Conservation (phyloP, 2,888 invertebrate genomes). For the Ganaspis brasiliensis region DNA sequence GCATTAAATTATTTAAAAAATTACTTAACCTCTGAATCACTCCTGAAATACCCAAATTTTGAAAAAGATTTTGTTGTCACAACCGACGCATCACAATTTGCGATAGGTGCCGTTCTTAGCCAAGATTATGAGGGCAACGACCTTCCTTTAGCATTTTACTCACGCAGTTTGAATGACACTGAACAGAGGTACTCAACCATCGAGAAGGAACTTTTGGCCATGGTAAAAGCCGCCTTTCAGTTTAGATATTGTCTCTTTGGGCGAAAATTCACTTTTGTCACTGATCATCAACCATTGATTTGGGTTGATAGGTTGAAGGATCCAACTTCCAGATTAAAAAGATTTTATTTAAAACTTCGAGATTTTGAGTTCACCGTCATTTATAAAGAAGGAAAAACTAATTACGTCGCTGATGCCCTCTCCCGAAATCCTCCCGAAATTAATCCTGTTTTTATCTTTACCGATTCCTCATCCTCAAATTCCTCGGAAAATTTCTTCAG, state of each 20-base stretch:
- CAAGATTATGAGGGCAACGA: constrained; percentile 66
- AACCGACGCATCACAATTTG: too few species aligned
- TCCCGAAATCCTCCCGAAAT: constrained; percentile 48
- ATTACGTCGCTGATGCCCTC: constrained; percentile 49
- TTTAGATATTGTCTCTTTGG: constrained; percentile 44
- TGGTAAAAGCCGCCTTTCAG: constrained; percentile 31
- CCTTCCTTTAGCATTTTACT: constrained; percentile 73
- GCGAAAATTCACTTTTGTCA: constrained; percentile 56
- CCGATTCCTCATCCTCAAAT: too few species aligned
- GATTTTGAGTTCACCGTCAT: constrained; percentile 71
- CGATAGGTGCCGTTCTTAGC: constrained; percentile 63
- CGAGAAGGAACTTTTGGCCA: constrained; percentile 67
- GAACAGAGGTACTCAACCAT: constrained; percentile 73
- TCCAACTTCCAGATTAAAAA: constrained; percentile 63
- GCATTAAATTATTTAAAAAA: too few species aligned
- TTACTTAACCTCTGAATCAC: too few species aligned
- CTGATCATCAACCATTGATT: constrained; percentile 72
- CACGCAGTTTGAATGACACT: constrained; percentile 68
- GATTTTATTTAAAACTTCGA: constrained; percentile 68
- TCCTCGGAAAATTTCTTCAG: too few species aligned
- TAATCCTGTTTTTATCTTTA: too few species aligned
- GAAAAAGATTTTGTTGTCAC: too few species aligned
- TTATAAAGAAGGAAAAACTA: constrained; percentile 46
- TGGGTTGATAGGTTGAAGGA: constrained; percentile 73
- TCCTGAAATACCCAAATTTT: too few species aligned